phyloP scores from a whole-genome alignment of 2,113 vertebrate species.

The Mastomys coucha region DNA sequence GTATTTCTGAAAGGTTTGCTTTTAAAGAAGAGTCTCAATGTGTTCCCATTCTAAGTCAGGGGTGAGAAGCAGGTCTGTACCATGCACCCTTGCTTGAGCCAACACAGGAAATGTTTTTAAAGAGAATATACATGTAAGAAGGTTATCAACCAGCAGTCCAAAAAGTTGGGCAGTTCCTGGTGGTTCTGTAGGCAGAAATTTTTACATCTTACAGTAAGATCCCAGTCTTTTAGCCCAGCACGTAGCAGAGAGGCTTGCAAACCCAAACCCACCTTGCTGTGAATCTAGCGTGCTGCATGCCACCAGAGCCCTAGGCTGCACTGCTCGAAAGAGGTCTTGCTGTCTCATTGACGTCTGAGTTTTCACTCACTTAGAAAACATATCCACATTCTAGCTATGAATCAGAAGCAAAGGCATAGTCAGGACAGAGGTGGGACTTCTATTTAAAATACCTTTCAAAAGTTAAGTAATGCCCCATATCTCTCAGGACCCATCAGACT shows the following conservation, averaged over 20 bases:
- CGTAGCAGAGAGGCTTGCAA: not conserved
- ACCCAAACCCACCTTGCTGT: conserved; percentile 54
- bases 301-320: conserved; percentile 22
- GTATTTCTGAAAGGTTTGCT: not conserved
- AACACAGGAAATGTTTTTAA: not conserved
- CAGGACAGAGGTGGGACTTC: not conserved
- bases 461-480: not conserved
- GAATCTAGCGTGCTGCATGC: not conserved
- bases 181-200: conserved; percentile 31
- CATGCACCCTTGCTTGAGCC: not conserved
- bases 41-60: not conserved
- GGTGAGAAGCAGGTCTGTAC: not conserved
- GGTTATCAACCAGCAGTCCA: not conserved
- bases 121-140: not conserved
- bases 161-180: conserved; percentile 21
- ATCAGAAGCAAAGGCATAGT: conserved; percentile 35
- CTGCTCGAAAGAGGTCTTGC: conserved; percentile 43
- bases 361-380: conserved; percentile 66
- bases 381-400: conserved; percentile 5
- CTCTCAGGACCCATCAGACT: conserved; percentile 5
- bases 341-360: conserved; percentile 41
- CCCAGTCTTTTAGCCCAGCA: conserved; percentile 43
- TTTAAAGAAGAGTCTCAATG: not conserved
- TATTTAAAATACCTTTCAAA: not conserved
- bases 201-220: conserved; percentile 29